Percentiles rank a stretch among this genome's conserved stretches.
Conservation (phyloP, 2,888 invertebrate species). For the Eupithecia vulgata region DNA sequence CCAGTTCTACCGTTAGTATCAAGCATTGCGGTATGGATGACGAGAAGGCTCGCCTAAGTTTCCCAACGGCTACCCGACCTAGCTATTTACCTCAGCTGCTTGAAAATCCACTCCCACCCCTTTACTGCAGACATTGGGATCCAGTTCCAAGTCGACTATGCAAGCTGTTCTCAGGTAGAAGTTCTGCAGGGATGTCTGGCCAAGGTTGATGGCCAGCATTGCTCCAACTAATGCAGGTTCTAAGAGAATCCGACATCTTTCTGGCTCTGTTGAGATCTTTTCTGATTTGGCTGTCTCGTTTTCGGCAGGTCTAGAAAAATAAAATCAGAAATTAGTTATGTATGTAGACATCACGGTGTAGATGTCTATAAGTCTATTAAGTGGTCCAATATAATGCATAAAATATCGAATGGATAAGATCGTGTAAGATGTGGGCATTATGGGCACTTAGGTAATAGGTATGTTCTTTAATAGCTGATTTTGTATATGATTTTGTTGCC, state of each 20-base stretch:
- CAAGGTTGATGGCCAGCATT: conserved; percentile 83
- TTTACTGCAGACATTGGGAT: conserved; percentile 85
- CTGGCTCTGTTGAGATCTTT: conserved; percentile 34
- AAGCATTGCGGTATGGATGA: too few relatives aligned
- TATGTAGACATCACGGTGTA: neutral
- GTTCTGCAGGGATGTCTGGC: conserved; percentile 89
- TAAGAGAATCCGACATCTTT: conserved; percentile 82
- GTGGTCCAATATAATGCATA: neutral
- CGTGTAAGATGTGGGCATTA: neutral
- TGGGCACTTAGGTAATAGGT: too few relatives aligned
- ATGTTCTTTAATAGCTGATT: too few relatives aligned
- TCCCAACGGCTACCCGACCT: too few relatives aligned
- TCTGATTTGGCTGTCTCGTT: conserved; percentile 24
- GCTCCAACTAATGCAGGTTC: conserved; percentile 89
- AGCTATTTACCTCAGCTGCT: conserved; percentile 63
- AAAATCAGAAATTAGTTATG: neutral
- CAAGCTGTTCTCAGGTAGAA: conserved; percentile 90
- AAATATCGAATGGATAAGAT: neutral
- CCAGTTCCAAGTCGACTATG: conserved; percentile 86
- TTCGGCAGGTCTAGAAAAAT: conserved; percentile 43
- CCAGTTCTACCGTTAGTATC: too few relatives aligned
- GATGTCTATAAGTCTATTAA: neutral
- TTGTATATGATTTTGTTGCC: neutral
- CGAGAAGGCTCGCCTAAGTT: too few relatives aligned
- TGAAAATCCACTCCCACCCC: conserved; percentile 72